phyloP scores from a whole-genome alignment of 2,113 vertebrate genomes.

The Leptobrachium ailaonicum region DNA sequence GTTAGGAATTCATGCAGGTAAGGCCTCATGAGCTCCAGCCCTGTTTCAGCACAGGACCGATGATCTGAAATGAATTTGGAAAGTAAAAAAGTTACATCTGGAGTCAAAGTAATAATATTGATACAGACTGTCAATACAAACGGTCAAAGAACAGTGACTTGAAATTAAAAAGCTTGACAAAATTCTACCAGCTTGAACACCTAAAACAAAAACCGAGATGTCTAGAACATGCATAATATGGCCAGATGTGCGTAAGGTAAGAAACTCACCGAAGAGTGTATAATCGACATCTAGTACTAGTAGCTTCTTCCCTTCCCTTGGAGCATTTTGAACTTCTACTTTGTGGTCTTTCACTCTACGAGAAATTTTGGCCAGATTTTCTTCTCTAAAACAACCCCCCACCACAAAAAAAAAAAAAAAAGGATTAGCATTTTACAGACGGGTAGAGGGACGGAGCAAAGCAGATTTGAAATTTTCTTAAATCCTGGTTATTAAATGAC shows the following conservation, averaged over 20 bases:
- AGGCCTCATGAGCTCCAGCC: conserved; percentile 95
- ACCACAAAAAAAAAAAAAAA: no score
- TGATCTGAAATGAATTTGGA: conserved; percentile 75
- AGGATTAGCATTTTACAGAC: no score
- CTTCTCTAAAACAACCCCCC: conserved; percentile 70
- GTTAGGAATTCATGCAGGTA: conserved; percentile 97
- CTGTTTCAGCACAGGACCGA: conserved; percentile 97
- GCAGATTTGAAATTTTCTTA: no score
- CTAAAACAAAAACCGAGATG: no score
- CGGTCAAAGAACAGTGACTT: no score
- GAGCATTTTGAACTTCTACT: conserved; percentile 91
- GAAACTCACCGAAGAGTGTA: conserved; percentile 90
- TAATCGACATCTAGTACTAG: conserved; percentile 97
- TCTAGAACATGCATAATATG: no score
- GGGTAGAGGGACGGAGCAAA: no score
- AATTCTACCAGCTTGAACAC: no score
- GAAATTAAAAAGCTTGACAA: no score
- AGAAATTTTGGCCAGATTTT: conserved; percentile 95
- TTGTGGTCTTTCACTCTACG: conserved; percentile 96
- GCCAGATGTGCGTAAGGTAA: background rate
- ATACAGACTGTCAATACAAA: no score
- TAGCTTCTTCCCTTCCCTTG: conserved; percentile 91
- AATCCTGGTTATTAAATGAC: no score
- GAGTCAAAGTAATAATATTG: no score
- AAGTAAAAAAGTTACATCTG: background rate